Evolutionary conservation across 35 echinoderm and acorn worm species (phyloP).

Genomic region (Lytechinus variegatus): DNA sequence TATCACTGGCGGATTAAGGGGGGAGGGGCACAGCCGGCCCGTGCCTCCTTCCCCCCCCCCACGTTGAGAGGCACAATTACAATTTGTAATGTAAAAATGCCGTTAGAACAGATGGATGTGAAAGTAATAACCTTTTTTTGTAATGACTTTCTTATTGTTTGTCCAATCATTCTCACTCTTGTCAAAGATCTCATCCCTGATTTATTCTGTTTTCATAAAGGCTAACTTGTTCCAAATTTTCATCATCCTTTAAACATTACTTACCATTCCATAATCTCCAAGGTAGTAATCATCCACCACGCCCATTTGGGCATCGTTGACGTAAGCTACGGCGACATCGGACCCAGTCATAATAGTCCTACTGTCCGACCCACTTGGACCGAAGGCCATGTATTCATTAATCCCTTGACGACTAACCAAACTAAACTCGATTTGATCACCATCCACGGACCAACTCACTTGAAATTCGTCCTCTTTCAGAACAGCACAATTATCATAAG

Average conservation of each 20-base stretch:
- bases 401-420: slow-evolving; percentile 54
- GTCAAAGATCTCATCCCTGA: no score
- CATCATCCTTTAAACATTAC: not conserved
- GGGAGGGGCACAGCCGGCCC: no score
- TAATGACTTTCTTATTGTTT: no score
- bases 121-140: no score
- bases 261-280: not conserved
- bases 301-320: not conserved
- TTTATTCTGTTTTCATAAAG: no score
- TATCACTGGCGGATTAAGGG: no score
- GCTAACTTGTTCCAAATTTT: no score
- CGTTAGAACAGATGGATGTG: no score
- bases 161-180: no score
- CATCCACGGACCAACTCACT: slow-evolving; percentile 66
- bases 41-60: no score
- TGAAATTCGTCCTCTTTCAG: slow-evolving; percentile 75
- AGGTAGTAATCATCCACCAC: slow-evolving; percentile 54
- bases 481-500: slow-evolving; percentile 72
- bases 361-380: slow-evolving; percentile 76
- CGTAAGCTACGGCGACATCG: slow-evolving; percentile 69
- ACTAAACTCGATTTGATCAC: slow-evolving; percentile 48
- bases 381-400: slow-evolving; percentile 81
- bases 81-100: no score
- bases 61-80: no score
- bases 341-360: slow-evolving; percentile 64